Conservation (phyloP, 2,797 vertebrate species). For the Myoxocephalus aenaeus region DNA sequence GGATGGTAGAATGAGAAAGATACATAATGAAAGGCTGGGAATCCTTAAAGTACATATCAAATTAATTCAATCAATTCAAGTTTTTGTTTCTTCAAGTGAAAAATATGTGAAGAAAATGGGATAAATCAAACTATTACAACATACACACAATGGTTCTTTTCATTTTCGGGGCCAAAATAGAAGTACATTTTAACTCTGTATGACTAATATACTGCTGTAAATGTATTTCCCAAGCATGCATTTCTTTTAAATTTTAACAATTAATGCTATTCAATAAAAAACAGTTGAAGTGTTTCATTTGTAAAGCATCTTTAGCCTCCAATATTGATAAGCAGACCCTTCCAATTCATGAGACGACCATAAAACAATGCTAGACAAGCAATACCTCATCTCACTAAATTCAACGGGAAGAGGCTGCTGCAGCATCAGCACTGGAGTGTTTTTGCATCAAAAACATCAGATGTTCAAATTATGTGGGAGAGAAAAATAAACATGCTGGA, state of each 20-base stretch:
- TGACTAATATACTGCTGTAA: not conserved
- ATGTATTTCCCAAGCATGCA: not conserved
- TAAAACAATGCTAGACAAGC: not conserved
- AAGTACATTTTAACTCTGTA: not conserved
- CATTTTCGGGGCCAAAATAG: not conserved
- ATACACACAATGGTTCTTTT: not conserved
- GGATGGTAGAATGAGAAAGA: not conserved
- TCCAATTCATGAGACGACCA: not conserved
- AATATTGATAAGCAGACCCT: not conserved
- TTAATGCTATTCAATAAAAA: not conserved
- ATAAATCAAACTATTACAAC: not conserved
- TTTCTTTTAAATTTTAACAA: not conserved
- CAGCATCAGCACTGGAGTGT: not conserved
- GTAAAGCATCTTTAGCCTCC: not conserved
- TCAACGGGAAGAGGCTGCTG: not conserved
- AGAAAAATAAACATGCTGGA: not conserved
- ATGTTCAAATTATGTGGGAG: not conserved
- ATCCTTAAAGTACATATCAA: not conserved
- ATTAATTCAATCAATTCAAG: not conserved
- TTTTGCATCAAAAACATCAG: not conserved
- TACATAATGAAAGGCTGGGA: not conserved
- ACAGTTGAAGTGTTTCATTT: not conserved
- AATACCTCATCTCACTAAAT: not conserved
- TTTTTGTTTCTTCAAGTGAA: not conserved
- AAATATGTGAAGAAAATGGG: not conserved